These are phyloP conservation scores for Eulemur rufifrons DNA, from an alignment of 2,113 vertebrate genomes.

Conservation along the genomic window DNA sequence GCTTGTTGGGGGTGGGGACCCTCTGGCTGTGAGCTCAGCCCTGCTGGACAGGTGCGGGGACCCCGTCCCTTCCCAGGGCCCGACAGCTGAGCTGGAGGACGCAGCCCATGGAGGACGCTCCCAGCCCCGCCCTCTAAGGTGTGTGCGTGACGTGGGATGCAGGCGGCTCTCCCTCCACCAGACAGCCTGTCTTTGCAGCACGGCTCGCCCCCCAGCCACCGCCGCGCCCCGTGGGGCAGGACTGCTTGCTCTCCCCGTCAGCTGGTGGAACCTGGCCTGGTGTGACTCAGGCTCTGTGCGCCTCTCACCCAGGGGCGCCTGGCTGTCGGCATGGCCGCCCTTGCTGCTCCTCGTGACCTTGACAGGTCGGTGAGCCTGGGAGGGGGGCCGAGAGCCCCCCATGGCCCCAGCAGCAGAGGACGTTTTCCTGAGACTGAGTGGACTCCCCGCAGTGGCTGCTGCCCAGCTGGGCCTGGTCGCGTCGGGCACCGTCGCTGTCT, in stretches of 20 bases:
- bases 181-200: accelerated
- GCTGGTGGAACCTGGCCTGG: background rate
- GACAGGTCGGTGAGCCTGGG: background rate
- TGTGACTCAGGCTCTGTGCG: background rate
- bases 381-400: no score
- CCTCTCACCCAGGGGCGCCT: accelerated
- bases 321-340: accelerated
- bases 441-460: accelerated
- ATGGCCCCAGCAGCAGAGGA: accelerated
- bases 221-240: accelerated
- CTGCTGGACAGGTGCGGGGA: accelerated
- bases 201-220: accelerated
- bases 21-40: background rate
- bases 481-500: accelerated
- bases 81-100: background rate
- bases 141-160: accelerated
- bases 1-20: no score
- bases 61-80: background rate
- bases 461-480: accelerated
- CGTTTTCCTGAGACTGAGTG: accelerated
- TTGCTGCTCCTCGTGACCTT: background rate
- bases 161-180: background rate
- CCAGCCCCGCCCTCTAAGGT: accelerated
- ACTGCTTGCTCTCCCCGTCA: accelerated
- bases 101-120: background rate